Evolutionary conservation across 2,888 invertebrate species (phyloP), one percentile per base, ranked within the genome.

Genomic region (Nesidiocoris tenuis): DNA sequence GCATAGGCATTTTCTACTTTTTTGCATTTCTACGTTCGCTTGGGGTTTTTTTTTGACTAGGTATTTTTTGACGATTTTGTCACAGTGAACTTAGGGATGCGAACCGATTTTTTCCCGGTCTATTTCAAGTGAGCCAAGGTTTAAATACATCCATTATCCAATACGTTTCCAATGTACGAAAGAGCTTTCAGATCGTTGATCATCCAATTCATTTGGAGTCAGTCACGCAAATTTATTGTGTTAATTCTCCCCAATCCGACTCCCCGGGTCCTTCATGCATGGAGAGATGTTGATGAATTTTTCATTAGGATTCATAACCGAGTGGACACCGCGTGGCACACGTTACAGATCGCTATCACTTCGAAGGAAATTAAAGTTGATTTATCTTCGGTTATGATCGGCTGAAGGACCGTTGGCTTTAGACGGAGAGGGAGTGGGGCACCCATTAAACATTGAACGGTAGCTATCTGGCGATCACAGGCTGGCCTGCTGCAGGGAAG

Each of bases 321-420:
- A 70, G 72, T n/a, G 5, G 63, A 19, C 0, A 61, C 54, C 61
- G 61, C 72, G 72, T 63, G 61, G 72, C 72, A 72, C 72, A 72
- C 72, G 72, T 72, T 61, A 72, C 72, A 61, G 72, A 72, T 72
- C 72, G 39, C 54, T 72, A 72, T 72, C 72, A 18, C 9, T 2
- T 19, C 39, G 72, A 61, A 72, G 72, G 72, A 72, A 72, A 72
- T 72, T 72, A 72, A 72, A 72, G 61, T 72, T 72, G 72, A 72
- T 72, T 72, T 72, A 72, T 72, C 72, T 61, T 9, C 63, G 63
- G 72, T 61, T 72, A 63, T 72, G 72, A 72, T 72, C 72, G 61
- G 65, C 16, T 24, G 63, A 63, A n/a, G n/a, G n/a, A n/a, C n/a
- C n/a, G n/a, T 39, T 39, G 5, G 39, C 5, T 39, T 39, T 12